phyloP scores from a whole-genome alignment of 2,797 vertebrate genomes.

The Macroramphosus scolopax region DNA sequence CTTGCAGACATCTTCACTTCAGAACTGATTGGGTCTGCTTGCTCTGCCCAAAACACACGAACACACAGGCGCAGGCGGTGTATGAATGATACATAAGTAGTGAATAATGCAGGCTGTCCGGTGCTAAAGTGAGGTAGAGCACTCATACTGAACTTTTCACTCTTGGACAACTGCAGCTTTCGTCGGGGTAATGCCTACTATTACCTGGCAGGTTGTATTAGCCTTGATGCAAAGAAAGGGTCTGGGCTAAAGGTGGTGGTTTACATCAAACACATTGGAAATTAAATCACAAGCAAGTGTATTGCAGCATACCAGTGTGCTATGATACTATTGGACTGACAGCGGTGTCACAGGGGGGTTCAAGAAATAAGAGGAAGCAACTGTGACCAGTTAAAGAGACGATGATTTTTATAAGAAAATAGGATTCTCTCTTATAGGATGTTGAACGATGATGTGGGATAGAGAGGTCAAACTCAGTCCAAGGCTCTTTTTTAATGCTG shows the following conservation, averaged over 20 bases:
- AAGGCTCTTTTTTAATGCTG: no score
- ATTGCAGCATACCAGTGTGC: constrained; percentile 2
- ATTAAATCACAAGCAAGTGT: not conserved
- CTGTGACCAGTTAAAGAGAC: not conserved
- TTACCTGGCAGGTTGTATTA: constrained; percentile 32
- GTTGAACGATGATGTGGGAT: no score
- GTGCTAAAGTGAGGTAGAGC: constrained; percentile 40
- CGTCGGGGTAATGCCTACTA: constrained; percentile 29
- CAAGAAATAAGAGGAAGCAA: no score
- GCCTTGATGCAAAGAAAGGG: constrained; percentile 5
- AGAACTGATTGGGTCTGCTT: constrained; percentile 13
- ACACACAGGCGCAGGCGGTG: constrained; percentile 15
- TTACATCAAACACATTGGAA: constrained; percentile 16
- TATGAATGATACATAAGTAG: constrained; percentile 66
- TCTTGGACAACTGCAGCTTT: constrained; percentile 29
- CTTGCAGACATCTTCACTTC: constrained; percentile 41
- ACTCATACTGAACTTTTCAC: constrained; percentile 57
- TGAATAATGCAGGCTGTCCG: constrained; percentile 66
- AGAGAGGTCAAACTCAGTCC: not conserved
- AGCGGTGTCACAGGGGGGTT: not conserved
- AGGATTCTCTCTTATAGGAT: no score
- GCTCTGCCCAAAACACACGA: constrained; percentile 16
- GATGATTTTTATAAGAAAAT: no score
- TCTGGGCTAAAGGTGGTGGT: constrained; percentile 11
- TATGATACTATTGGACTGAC: not conserved